A percentile compares a stretch with the other conserved stretches of the same genome.
Evolutionary conservation across 2,113 vertebrate genomes (phyloP).

Genomic region (Chionomys nivalis): DNA sequence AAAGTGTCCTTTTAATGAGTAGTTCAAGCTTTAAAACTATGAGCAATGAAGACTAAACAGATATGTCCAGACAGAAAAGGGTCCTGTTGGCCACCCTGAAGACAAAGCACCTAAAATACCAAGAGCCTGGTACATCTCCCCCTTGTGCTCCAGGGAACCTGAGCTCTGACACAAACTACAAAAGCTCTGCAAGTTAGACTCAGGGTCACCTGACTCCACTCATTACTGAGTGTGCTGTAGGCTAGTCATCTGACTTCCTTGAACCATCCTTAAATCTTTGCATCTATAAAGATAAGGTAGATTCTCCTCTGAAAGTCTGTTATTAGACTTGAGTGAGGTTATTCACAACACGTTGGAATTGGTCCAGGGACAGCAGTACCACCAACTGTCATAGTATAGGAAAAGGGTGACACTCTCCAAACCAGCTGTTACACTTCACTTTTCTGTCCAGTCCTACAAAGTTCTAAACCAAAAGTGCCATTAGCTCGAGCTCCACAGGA

Average conservation of each 20-base stretch:
- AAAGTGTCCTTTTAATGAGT: not conserved
- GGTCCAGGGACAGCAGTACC: too few relatives aligned
- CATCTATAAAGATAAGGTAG: not conserved
- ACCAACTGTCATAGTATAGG: not conserved
- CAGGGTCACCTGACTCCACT: not conserved
- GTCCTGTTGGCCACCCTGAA: not conserved
- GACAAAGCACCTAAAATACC: not conserved
- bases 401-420: not conserved
- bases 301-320: not conserved
- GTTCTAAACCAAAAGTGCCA: not conserved
- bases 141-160: not conserved
- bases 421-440: not conserved
- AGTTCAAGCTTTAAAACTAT: not conserved
- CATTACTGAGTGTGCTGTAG: not conserved
- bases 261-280: not conserved
- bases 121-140: not conserved
- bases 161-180: not conserved
- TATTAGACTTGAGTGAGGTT: not conserved
- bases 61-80: not conserved
- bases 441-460: not conserved
- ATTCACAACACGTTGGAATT: not conserved
- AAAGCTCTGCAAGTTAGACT: rapidly evolving
- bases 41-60: not conserved
- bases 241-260: not conserved
- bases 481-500: not conserved